These are phyloP conservation scores for Drosophila malerkotliana DNA, from an alignment of 1,140 invertebrate species.

Conservation along the genomic window DNA sequence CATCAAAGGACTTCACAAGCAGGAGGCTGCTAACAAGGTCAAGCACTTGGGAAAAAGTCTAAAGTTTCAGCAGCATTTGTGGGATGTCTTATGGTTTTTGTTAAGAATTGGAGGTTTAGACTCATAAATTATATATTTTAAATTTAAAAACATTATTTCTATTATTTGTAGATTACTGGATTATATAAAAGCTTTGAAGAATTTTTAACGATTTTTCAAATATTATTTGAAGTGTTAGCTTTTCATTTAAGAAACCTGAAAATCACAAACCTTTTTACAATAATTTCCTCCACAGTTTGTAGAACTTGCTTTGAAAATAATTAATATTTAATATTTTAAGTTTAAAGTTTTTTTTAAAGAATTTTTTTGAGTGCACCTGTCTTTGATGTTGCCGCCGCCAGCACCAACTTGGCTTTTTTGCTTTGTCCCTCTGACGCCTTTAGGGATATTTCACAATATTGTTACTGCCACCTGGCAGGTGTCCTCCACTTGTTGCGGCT, in stretches of 20 bases:
- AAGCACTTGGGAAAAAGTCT: too few species aligned
- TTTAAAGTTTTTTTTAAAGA: too few species aligned
- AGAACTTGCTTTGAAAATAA: too few species aligned
- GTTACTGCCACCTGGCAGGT: constrained; percentile 57
- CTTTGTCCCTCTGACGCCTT: constrained; percentile 27
- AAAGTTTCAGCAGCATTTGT: too few species aligned
- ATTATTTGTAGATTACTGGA: too few species aligned
- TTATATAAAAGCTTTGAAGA: too few species aligned
- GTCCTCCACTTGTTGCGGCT: constrained; percentile 71
- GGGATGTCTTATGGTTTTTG: too few species aligned
- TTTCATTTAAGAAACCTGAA: background rate
- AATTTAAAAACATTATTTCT: too few species aligned
- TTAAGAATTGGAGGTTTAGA: too few species aligned
- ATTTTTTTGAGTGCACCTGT: background rate
- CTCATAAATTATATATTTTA: too few species aligned
- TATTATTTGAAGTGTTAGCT: background rate
- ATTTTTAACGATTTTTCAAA: too few species aligned
- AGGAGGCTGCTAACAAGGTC: background rate
- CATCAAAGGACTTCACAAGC: background rate
- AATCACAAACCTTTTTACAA: background rate
- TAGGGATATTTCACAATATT: constrained; percentile 78
- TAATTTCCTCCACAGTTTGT: too few species aligned
- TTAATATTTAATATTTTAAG: background rate
- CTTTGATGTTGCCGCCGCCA: constrained; percentile 3
- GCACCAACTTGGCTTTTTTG: background rate